Evolutionary conservation across 2,888 invertebrate species (phyloP).

Genomic region (Eubasilissa splendida): DNA sequence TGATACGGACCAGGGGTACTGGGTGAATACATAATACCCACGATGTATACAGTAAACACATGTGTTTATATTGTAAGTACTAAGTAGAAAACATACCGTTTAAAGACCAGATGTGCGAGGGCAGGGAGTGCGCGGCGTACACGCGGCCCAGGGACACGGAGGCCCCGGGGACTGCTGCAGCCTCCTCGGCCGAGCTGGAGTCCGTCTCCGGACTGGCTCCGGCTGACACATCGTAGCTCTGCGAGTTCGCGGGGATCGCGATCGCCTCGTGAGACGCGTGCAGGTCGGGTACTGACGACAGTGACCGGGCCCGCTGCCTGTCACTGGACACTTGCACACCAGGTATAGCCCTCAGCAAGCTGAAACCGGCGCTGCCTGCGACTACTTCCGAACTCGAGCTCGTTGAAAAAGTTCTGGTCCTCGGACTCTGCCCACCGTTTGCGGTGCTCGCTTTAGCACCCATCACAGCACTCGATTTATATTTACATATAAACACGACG

Average conservation of each 20-base stretch:
- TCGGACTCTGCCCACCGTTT: conserved; percentile 82
- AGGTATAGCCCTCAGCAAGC: conserved; percentile 80
- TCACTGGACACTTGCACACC: conserved; percentile 84
- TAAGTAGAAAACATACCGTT: conserved; percentile 78
- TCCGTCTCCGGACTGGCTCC: conserved; percentile 80
- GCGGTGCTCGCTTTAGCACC: conserved; percentile 90
- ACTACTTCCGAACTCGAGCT: conserved; percentile 80
- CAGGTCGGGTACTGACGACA: conserved; percentile 86
- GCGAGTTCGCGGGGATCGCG: conserved; percentile 76
- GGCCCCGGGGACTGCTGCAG: conserved; percentile 63
- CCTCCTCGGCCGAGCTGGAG: conserved; percentile 80
- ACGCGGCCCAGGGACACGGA: conserved; percentile 71
- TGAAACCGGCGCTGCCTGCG: conserved; percentile 76
- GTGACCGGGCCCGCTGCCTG: conserved; percentile 85
- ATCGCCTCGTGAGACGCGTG: conserved; percentile 75
- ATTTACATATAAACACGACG: conserved; percentile 53
- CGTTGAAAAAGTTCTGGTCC: conserved; percentile 83
- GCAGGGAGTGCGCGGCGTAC: conserved; percentile 90
- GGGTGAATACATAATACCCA: no score
- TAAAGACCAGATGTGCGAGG: conserved; percentile 93
- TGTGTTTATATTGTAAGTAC: conserved; percentile 20
- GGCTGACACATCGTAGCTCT: conserved; percentile 76
- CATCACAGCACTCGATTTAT: conserved; percentile 70
- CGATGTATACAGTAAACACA: conserved; percentile 20
- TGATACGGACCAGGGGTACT: not conserved